Evolutionary conservation across 2,797 vertebrate genomes (phyloP).

Genomic region (Cygnus olor): DNA sequence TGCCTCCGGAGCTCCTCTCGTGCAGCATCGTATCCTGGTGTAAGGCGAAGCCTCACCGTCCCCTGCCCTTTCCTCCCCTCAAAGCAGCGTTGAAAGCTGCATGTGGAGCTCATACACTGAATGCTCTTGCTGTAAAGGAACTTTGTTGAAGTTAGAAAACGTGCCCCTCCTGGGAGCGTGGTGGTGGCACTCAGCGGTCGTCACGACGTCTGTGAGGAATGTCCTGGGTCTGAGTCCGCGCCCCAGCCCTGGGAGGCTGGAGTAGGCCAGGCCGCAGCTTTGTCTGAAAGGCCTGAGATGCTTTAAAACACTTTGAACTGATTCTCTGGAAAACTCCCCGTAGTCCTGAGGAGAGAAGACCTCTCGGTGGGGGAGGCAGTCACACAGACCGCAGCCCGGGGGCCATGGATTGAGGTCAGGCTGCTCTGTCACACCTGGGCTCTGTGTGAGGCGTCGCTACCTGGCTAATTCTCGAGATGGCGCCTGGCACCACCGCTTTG

Average conservation of each 20-base stretch:
- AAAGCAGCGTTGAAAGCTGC: background rate
- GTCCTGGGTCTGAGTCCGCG: background rate
- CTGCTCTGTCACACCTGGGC: background rate
- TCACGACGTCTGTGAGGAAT: rapidly evolving
- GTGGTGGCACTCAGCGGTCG: rapidly evolving
- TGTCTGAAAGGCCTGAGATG: background rate
- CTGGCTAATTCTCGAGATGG: background rate
- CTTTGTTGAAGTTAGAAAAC: background rate
- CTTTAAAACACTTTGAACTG: background rate
- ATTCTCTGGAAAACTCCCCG: background rate
- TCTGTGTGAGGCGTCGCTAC: background rate
- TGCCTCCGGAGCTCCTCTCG: background rate
- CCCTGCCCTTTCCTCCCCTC: background rate
- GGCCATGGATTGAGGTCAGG: background rate
- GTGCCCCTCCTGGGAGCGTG: rapidly evolving
- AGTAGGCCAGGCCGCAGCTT: no score
- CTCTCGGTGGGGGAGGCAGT: background rate
- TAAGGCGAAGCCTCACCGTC: background rate
- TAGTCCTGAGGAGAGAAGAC: background rate
- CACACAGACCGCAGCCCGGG: background rate
- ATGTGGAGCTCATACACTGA: background rate
- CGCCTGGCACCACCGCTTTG: no score
- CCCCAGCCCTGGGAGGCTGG: background rate
- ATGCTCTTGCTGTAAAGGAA: background rate
- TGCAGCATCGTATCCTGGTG: rapidly evolving